phyloP scores from a whole-genome alignment of 2,888 invertebrate species.

The Sesia apiformis region DNA sequence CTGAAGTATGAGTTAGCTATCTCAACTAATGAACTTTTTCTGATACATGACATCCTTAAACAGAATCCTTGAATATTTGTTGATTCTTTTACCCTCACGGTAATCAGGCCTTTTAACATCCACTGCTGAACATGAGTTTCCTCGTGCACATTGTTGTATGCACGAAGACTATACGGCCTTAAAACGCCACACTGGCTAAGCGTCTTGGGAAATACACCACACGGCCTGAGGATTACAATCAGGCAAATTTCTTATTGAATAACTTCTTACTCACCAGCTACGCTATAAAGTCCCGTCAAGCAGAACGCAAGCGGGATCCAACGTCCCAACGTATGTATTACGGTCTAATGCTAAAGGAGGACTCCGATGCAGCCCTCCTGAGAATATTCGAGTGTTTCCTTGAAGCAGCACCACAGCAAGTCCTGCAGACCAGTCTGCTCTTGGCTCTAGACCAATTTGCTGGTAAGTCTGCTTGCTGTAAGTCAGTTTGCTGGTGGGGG shows the following conservation, averaged over 20 bases:
- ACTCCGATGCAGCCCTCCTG: conserved; percentile 85
- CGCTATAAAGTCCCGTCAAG: conserved; percentile 78
- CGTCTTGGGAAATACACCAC: no score
- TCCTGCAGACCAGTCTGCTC: conserved; percentile 82
- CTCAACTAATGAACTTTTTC: no score
- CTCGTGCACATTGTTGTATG: no score
- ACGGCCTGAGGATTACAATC: no score
- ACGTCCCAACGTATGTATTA: conserved; percentile 79
- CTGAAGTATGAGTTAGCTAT: no score
- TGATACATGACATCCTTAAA: no score
- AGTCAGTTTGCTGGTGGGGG: no score
- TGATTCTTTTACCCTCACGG: no score
- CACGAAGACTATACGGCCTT: no score
- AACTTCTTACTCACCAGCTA: conserved; percentile 44
- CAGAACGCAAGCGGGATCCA: conserved; percentile 72
- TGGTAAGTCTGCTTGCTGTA: conserved; percentile 42
- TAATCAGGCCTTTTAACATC: no score
- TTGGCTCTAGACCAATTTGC: conserved; percentile 68
- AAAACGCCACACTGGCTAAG: not conserved
- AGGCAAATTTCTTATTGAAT: not conserved
- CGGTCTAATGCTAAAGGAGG: conserved; percentile 83
- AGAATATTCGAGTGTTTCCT: conserved; percentile 86
- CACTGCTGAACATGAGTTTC: no score
- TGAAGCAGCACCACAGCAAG: conserved; percentile 87
- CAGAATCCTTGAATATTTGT: no score